phyloP scores from a whole-genome alignment of 1,140 invertebrate species.

The Zaprionus davidi region DNA sequence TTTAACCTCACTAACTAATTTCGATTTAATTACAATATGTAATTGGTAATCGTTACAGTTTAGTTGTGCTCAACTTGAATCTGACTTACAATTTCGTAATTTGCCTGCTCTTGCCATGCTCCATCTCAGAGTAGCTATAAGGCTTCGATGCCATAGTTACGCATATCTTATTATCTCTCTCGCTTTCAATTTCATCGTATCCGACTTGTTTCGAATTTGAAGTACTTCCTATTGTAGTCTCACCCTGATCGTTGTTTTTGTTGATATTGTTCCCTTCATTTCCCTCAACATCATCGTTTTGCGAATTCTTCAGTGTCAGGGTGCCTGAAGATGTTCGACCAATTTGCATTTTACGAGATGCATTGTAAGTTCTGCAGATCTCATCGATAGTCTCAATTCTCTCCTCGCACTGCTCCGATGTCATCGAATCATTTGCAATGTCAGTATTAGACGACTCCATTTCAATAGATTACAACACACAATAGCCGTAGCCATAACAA shows the following conservation, averaged over 20 bases:
- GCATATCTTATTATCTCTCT: neutral
- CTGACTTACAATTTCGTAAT: neutral
- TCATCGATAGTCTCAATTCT: conserved; percentile 34
- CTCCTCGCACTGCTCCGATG: conserved; percentile 14
- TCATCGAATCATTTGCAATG: conserved; percentile 11
- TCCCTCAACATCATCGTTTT: neutral
- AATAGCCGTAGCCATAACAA: conserved; percentile 40
- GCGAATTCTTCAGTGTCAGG: neutral
- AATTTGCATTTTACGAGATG: neutral
- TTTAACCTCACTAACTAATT: no score
- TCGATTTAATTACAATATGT: no score
- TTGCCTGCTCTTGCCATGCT: neutral
- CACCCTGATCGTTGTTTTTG: neutral
- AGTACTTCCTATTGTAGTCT: neutral
- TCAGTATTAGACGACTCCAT: conserved; percentile 1
- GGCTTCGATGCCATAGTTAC: neutral
- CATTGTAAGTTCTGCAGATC: conserved; percentile 35
- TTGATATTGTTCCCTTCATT: neutral
- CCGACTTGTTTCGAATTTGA: neutral
- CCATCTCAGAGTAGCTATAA: neutral
- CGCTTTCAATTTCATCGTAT: neutral
- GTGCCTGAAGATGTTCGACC: neutral
- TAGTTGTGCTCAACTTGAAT: no score
- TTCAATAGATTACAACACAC: neutral
- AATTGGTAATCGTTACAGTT: no score